Evolutionary conservation across 2,888 invertebrate species (phyloP).

Genomic region (Ariolimax columbianus): DNA sequence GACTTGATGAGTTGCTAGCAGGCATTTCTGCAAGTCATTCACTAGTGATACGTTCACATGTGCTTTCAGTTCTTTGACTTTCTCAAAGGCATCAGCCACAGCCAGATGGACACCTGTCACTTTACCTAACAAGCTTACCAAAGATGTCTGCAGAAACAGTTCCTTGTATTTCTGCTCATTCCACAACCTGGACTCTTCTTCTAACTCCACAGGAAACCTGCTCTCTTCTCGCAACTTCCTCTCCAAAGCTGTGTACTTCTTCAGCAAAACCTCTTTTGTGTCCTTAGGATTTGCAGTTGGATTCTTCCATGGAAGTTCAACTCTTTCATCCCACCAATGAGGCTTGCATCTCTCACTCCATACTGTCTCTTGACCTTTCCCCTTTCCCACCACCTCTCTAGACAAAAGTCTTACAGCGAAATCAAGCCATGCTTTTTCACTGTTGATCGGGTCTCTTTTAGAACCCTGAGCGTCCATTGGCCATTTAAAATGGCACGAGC

Average conservation of each 20-base stretch:
- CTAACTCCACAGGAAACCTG: conserved; percentile 49
- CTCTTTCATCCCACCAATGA: conserved; percentile 53
- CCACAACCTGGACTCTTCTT: conserved; percentile 52
- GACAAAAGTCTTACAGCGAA: conserved; percentile 54
- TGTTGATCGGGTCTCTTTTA: conserved; percentile 54
- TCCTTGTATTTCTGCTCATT: conserved; percentile 40
- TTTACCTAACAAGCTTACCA: conserved; percentile 50
- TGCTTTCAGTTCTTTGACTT: conserved; percentile 44
- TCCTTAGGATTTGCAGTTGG: conserved; percentile 57
- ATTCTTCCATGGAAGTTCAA: conserved; percentile 53
- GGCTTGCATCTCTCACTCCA: conserved; percentile 54
- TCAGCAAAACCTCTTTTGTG: conserved; percentile 54
- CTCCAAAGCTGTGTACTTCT: conserved; percentile 53
- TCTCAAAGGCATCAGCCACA: conserved; percentile 37
- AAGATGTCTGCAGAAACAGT: conserved; percentile 50
- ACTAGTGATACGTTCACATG: conserved; percentile 35
- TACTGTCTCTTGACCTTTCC: conserved; percentile 54
- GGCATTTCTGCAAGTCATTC: conserved; percentile 45
- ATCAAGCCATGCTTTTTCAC: conserved; percentile 56
- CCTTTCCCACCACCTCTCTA: conserved; percentile 54
- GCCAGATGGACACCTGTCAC: conserved; percentile 46
- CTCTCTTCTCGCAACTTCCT: conserved; percentile 45
- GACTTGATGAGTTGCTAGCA: conserved; percentile 34
- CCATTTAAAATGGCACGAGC: conserved; percentile 53
- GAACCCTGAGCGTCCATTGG: conserved; percentile 53